Evolutionary conservation across 2,113 vertebrate species (phyloP).

Genomic region (Oryzias curvinotus): DNA sequence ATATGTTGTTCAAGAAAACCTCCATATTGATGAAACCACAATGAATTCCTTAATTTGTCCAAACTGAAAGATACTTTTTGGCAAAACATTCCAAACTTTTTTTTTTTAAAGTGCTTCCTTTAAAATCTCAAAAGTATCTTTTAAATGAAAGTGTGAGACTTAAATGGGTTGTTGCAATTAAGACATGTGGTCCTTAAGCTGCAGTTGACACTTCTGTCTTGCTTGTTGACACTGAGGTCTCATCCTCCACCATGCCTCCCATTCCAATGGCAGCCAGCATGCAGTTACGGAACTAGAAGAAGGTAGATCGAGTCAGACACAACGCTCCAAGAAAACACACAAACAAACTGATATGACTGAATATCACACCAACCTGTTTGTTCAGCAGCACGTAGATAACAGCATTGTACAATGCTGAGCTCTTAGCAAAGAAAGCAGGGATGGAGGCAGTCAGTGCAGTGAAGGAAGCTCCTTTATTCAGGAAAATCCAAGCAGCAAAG

Average conservation of each 20-base stretch:
- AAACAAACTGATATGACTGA: background rate
- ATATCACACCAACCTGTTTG: constrained; percentile 75
- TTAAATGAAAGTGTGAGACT: constrained; percentile 22
- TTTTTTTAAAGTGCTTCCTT: background rate
- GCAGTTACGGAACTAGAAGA: constrained; percentile 82
- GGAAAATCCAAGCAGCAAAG: constrained; percentile 78
- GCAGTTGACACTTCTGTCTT: constrained; percentile 83
- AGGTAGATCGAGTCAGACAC: constrained; percentile 1
- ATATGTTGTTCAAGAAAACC: constrained; percentile 18
- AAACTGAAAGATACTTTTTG: constrained; percentile 15
- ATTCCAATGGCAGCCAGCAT: constrained; percentile 82
- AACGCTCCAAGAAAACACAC: background rate
- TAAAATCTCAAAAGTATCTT: constrained; percentile 6
- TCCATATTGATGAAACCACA: constrained; percentile 20
- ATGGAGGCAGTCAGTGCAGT: constrained; percentile 71
- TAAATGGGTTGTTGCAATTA: constrained; percentile 48
- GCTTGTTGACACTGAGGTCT: constrained; percentile 78
- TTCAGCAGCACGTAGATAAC: constrained; percentile 76
- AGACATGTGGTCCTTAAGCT: constrained; percentile 53
- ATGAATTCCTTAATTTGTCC: constrained; percentile 24
- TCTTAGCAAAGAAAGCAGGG: constrained; percentile 84
- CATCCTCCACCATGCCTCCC: constrained; percentile 82
- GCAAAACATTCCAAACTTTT: constrained; percentile 6
- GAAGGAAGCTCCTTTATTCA: constrained; percentile 80
- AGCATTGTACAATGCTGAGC: constrained; percentile 78